phyloP scores from a whole-genome alignment of 2,113 vertebrate genomes.

The Erinaceus europaeus region DNA sequence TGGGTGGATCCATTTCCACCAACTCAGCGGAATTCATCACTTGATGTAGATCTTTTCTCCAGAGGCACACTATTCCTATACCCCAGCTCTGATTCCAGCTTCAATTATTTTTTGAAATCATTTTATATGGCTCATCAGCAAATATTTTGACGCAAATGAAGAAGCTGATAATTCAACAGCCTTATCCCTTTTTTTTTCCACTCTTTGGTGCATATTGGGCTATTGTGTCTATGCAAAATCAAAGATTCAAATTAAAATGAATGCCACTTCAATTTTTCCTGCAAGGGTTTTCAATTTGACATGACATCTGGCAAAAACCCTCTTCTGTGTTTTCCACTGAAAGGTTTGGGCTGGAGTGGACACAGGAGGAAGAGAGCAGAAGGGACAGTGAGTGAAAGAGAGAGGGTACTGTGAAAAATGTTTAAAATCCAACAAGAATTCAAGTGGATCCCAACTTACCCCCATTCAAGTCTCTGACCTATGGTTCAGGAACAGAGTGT shows the following conservation, averaged over 20 bases:
- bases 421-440: not conserved
- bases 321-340: not conserved
- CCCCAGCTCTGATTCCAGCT: slow-evolving; percentile 13
- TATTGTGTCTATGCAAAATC: slow-evolving; percentile 20
- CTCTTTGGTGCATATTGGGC: slow-evolving; percentile 2
- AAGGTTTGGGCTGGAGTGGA: not conserved
- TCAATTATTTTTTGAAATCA: not conserved
- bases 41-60: not conserved
- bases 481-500: not conserved
- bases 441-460: not conserved
- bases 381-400: too few relatives aligned
- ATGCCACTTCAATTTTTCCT: not conserved
- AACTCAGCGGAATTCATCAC: slow-evolving; percentile 50
- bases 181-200: not conserved
- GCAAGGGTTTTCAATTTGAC: not conserved
- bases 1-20: slow-evolving; percentile 61
- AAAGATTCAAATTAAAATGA: slow-evolving; percentile 41
- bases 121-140: not conserved
- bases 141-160: slow-evolving; percentile 44
- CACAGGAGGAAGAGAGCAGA: not conserved
- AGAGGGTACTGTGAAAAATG: not conserved
- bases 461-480: not conserved
- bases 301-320: not conserved
- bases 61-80: slow-evolving; percentile 8
- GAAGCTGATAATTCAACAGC: not conserved